phyloP scores from a whole-genome alignment of 23 tunicate genomes.

The Halocynthia aurantium region DNA sequence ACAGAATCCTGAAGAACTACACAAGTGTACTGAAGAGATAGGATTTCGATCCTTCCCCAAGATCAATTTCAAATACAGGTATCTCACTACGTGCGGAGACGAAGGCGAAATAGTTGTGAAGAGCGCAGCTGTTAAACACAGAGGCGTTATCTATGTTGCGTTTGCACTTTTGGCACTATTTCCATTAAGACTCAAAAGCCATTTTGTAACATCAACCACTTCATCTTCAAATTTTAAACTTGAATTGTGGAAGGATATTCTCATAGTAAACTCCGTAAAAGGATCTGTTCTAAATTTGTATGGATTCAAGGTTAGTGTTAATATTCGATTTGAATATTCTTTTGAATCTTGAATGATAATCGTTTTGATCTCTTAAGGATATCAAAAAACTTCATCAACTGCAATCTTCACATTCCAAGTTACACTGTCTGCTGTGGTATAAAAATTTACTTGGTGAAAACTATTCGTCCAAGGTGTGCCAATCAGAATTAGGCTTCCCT shows the following conservation, averaged over 20 bases:
- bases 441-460: neutral
- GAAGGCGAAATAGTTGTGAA: slow-evolving; percentile 9
- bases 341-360: too few species aligned
- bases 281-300: slow-evolving; percentile 46
- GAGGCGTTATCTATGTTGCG: slow-evolving; percentile 7
- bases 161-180: slow-evolving; percentile 33
- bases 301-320: slow-evolving; percentile 33
- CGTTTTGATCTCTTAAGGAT: neutral
- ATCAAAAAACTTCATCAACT: neutral
- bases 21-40: too few species aligned
- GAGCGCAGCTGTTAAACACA: neutral
- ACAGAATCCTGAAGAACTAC: too few species aligned
- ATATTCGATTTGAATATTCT: neutral
- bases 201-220: slow-evolving; percentile 41
- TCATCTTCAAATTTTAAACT: slow-evolving; percentile 8
- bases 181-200: slow-evolving; percentile 44
- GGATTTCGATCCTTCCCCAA: neutral
- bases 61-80: neutral
- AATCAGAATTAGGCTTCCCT: slow-evolving; percentile 51
- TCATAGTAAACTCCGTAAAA: slow-evolving; percentile 23
- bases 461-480: slow-evolving; percentile 22
- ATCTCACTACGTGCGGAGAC: neutral
- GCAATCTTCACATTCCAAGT: neutral
- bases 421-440: neutral
- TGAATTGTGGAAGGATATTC: slow-evolving; percentile 28